Conservation (phyloP, 2,113 vertebrate species). For the Scophthalmus maximus region DNA sequence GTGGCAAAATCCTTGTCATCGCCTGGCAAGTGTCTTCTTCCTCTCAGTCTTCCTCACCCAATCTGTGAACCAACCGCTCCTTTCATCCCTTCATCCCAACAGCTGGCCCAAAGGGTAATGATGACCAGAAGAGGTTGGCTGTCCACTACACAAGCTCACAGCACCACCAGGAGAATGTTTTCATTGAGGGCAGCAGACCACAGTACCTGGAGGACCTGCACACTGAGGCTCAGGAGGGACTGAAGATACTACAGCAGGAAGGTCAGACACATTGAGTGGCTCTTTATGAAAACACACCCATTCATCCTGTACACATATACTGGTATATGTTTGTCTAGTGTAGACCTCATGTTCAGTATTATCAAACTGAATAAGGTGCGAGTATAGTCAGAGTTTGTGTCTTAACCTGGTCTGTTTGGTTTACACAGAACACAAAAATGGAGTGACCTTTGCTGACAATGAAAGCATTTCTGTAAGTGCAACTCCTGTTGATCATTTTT, state of each 20-base stretch:
- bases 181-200: constrained; percentile 90
- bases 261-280: constrained; percentile 72
- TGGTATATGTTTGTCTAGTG: not conserved
- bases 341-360: too few species aligned
- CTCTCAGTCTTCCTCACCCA: not conserved
- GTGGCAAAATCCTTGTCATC: too few species aligned
- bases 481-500: constrained; percentile 25
- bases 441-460: constrained; percentile 85
- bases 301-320: not conserved
- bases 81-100: constrained; percentile 2
- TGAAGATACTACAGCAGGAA: constrained; percentile 92
- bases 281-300: not conserved
- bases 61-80: not conserved
- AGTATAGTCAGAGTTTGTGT: not conserved
- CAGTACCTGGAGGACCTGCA: constrained; percentile 94
- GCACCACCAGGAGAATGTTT: constrained; percentile 92
- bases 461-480: constrained; percentile 78
- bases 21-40: too few species aligned
- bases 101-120: constrained; percentile 83
- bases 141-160: constrained; percentile 82
- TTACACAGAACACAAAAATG: constrained; percentile 85
- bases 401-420: constrained; percentile 22
- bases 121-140: constrained; percentile 83
- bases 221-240: constrained; percentile 92
- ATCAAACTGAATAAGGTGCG: not conserved